phyloP scores from a whole-genome alignment of 2,888 invertebrate species.

The Embidobia sp. region DNA sequence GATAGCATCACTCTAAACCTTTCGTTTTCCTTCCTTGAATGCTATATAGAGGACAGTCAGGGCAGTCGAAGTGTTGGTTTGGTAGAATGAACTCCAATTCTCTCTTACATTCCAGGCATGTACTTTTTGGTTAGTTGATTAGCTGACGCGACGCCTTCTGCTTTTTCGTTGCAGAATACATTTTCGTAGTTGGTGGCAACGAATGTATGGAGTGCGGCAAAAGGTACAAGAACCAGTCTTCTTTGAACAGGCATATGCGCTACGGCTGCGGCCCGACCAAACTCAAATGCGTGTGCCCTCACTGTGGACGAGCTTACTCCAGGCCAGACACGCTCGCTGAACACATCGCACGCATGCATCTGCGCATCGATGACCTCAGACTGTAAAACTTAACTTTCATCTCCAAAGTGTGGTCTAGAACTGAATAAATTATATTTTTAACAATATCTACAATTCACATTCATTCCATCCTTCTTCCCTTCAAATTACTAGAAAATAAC shows the following conservation, averaged over 20 bases:
- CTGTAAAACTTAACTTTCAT: no score
- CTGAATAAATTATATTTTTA: slow-evolving; percentile 49
- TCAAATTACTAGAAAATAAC: no score
- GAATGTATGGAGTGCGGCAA: slow-evolving; percentile 74
- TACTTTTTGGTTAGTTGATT: slow-evolving; percentile 28
- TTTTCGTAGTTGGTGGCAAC: slow-evolving; percentile 64
- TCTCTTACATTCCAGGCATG: slow-evolving; percentile 1
- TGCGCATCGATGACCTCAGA: slow-evolving; percentile 62
- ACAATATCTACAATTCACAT: no score
- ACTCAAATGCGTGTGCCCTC: slow-evolving; percentile 72
- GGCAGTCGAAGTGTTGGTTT: slow-evolving; percentile 25
- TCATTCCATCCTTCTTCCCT: no score
- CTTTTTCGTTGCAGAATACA: slow-evolving; percentile 73
- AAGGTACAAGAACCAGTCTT: slow-evolving; percentile 75
- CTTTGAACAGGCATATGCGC: slow-evolving; percentile 75
- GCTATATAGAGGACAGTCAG: slow-evolving; percentile 4
- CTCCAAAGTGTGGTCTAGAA: slow-evolving; percentile 31
- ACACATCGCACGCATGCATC: slow-evolving; percentile 72
- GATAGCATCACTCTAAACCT: slow-evolving; percentile 2
- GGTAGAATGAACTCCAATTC: slow-evolving; percentile 7
- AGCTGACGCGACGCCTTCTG: slow-evolving; percentile 66
- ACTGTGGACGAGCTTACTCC: slow-evolving; percentile 75
- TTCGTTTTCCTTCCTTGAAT: slow-evolving; percentile 34
- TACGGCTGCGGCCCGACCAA: slow-evolving; percentile 77
- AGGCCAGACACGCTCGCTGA: slow-evolving; percentile 74